A percentile compares a stretch with the other conserved stretches of the same genome.
Evolutionary conservation across 2,888 invertebrate species (phyloP).

Genomic region (Silvanus unidentatus): DNA sequence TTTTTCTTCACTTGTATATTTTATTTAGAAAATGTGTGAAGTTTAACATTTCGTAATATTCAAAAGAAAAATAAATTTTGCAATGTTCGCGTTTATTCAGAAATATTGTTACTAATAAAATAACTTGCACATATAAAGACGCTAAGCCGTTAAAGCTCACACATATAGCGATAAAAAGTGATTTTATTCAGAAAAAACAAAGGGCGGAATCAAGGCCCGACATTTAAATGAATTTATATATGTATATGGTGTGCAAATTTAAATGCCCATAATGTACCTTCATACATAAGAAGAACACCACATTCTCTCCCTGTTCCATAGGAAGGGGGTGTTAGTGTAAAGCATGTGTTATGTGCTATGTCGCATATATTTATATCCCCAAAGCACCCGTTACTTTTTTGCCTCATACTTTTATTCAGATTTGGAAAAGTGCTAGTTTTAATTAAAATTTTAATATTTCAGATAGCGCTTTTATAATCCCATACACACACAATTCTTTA

Average conservation of each 20-base stretch:
- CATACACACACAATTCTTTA: constrained; percentile 18
- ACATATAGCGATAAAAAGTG: constrained; percentile 6
- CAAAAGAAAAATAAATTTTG: too few relatives aligned
- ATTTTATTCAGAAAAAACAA: constrained; percentile 2
- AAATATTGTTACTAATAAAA: too few relatives aligned
- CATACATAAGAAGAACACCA: too few relatives aligned
- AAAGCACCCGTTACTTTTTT: constrained; percentile 6
- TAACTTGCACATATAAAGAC: too few relatives aligned
- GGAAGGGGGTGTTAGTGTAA: not conserved
- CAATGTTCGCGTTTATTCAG: too few relatives aligned
- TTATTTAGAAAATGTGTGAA: too few relatives aligned
- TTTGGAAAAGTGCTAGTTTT: constrained; percentile 19
- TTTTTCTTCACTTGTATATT: too few relatives aligned
- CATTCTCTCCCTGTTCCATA: too few relatives aligned
- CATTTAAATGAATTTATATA: constrained; percentile 7
- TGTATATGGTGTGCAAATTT: constrained; percentile 5
- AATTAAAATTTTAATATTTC: constrained; percentile 30
- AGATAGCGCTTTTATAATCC: constrained; percentile 24
- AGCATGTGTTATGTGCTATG: constrained; percentile 2
- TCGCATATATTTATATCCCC: constrained; percentile 2
- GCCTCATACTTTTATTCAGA: too few relatives aligned
- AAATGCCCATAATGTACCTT: constrained; percentile 8
- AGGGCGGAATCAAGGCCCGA: not conserved
- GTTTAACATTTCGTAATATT: too few relatives aligned
- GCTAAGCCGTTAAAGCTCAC: constrained; percentile 3